Base-by-base conservation (phyloP, 2,888 invertebrate species). In the Drosophila birchii region DNA sequence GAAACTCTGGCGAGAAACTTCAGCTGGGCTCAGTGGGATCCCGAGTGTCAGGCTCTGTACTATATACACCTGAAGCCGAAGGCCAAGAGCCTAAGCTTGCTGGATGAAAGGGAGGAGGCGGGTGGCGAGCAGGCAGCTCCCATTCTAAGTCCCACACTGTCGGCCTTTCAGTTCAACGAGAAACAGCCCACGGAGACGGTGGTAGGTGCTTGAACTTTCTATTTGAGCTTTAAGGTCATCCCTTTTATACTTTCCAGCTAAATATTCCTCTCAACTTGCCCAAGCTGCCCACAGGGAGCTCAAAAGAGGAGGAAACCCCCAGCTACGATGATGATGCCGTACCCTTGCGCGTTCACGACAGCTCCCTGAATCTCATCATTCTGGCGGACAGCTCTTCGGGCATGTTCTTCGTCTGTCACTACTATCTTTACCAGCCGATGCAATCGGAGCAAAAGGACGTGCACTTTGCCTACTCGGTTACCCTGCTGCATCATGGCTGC, bases 1-100 rank as follows among this genome's bases (percentile, higher is more conserved):
- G 95, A 95, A 81, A 93, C 93, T 9, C 92, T 95, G 76, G 96
- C 96, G 3, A 95, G 95, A 88, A 94, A 94, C 47, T 97, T 97
- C 88, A 95, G 95, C 41, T 97, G 97, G 97, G 96, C 96, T 0
- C 97, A 97, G 85, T 97, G 97, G 97, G 96, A 97, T 90, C 94
- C 96, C 70, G 91, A 91, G 47, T 85, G 90, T 6, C 95, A 97
- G 94, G 96, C 96, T 14, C 92, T 97, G 0, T 97, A 96, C 92
- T 97, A 97, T 91, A 97, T 97, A 81, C 96, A 97, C 91, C 95
- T 96, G 84, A 95, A 96, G 58, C 95, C 95, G 85, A 94, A 95
- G 29, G 93, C 95, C 5, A 94, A 95, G 78, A 95, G 95, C 88
- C 83, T 92, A 1, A 94, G 95, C 78, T 94, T 94, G 47, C 93